Base-by-base conservation (phyloP, 2,888 invertebrate genomes). In the Drosophila melanosoma region DNA sequence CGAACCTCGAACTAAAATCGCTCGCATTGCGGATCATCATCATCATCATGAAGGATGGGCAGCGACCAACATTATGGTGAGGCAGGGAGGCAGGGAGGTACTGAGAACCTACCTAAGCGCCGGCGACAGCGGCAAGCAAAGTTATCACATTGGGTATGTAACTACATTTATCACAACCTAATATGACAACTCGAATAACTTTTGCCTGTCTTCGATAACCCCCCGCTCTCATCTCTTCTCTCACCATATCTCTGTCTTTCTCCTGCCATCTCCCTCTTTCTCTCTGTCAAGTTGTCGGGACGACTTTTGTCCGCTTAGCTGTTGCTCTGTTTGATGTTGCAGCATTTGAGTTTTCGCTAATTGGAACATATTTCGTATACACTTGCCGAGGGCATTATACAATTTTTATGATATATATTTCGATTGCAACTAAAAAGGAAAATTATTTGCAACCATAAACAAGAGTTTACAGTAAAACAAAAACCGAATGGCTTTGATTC, bases 81-180 rank as follows among this genome's bases (percentile, higher is more conserved):
- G n/a, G 15, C 40, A 57, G 29, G n/a, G 35, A 17, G 10, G 23
- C 20, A 35, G 36, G 23, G 26, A 7, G 54, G 7, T 1, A 23
- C 11, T 2, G 54, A 36, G 35, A 20, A 6, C 60, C 60, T 49
- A 66, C 59, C 65, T 69, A 74, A 80, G 81, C 80, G 80, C 80
- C 81, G 79, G 69, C 70, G 74, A 62, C 79, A 74, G 45, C 53
- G 42, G 64, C 59, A 57, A 40, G 40, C 68, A 88, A 90, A 91
- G 91, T 91, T 91, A 91, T 91, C 92, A 91, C 89, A 86, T 87
- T 82, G 80, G 53, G 82, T 84, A 79, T 90, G 91, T 89, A 90
- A 91, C 91, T 91, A 88, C 91, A 91, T 91, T 91, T 91, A 91
- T 91, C 91, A 91, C 87, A 86, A 81, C 84, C 87, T 90, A 91